phyloP scores from a whole-genome alignment of 2,888 invertebrate genomes.

The Drosophila barbarae region DNA sequence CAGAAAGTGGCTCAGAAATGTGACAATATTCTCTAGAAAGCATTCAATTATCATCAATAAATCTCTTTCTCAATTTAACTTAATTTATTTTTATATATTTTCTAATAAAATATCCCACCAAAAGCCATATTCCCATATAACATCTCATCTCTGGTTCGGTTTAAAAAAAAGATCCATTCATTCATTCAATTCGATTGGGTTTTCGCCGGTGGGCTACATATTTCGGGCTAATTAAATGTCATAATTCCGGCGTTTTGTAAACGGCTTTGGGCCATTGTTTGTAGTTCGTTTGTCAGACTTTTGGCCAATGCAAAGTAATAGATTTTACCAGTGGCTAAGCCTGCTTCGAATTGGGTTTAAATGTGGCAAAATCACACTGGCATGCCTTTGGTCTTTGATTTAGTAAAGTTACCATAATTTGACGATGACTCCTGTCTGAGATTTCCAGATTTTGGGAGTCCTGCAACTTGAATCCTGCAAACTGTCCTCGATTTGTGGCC shows the following conservation, averaged over 20 bases:
- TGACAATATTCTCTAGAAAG: neutral
- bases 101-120: no score
- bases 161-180: constrained; percentile 7
- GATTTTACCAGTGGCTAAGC: constrained; percentile 8
- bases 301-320: constrained; percentile 9
- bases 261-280: constrained; percentile 13
- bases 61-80: no score
- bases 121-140: neutral
- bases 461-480: neutral
- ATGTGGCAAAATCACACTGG: neutral
- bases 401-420: constrained; percentile 35
- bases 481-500: constrained; percentile 22
- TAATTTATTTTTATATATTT: neutral
- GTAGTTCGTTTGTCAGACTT: neutral
- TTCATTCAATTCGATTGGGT: neutral
- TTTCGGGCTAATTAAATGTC: constrained; percentile 37
- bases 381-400: constrained; percentile 18
- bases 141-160: neutral
- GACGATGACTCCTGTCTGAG: neutral
- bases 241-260: constrained; percentile 21
- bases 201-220: neutral
- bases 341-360: neutral
- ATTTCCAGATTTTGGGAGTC: neutral
- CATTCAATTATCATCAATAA: neutral
- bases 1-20: neutral